phyloP scores from a whole-genome alignment of 2,113 vertebrate species.

The Apaloderma vittatum region DNA sequence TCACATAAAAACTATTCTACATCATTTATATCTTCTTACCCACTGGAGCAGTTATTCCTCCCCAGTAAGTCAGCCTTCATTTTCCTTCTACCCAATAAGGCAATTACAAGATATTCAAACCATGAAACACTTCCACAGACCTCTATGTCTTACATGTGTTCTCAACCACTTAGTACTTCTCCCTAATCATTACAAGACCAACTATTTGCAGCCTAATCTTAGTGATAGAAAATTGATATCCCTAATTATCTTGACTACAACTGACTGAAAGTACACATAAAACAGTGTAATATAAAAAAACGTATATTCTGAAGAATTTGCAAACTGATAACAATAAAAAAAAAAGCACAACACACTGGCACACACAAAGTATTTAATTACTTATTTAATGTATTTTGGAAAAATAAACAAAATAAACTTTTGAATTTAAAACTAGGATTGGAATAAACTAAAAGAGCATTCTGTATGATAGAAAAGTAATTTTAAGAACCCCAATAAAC shows the following conservation, averaged over 20 bases:
- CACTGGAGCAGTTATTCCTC: background rate
- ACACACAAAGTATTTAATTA: background rate
- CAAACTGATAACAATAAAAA: background rate
- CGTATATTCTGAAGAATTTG: background rate
- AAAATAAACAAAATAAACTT: background rate
- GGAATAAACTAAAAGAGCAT: background rate
- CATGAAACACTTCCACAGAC: background rate
- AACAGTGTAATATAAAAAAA: background rate
- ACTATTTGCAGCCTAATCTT: background rate
- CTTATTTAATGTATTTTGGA: background rate
- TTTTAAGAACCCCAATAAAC: rapidly evolving
- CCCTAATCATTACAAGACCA: background rate
- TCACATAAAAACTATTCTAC: background rate
- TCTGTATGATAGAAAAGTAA: background rate
- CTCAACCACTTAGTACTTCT: background rate
- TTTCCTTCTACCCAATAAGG: background rate
- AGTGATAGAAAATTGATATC: background rate
- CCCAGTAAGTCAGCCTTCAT: background rate
- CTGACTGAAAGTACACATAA: background rate
- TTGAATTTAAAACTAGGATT: background rate
- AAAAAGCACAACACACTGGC: background rate
- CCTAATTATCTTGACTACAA: background rate
- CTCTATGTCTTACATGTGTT: background rate
- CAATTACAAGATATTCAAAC: background rate
- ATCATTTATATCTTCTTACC: background rate